phyloP scores from a whole-genome alignment of 2,888 invertebrate species.

The Acanthococcus lagerstroemiae region DNA sequence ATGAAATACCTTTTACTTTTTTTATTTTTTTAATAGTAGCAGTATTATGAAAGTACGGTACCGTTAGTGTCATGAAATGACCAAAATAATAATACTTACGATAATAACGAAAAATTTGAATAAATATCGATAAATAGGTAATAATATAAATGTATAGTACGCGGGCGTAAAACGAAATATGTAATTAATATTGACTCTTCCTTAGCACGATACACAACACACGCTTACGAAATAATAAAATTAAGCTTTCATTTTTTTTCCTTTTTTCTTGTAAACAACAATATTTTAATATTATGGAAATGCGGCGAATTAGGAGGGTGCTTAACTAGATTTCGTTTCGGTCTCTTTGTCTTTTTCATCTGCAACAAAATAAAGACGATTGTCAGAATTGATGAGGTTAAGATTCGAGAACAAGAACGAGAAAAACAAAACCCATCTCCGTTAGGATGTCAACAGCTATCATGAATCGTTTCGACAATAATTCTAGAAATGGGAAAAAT shows the following conservation, averaged over 20 bases:
- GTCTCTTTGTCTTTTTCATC: constrained; percentile 21
- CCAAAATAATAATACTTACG: no score
- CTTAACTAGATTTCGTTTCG: constrained; percentile 17
- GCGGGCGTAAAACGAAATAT: not conserved
- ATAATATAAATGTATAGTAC: no score
- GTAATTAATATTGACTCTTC: not conserved
- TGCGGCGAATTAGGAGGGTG: not conserved
- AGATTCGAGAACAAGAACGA: not conserved
- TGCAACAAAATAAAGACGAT: not conserved
- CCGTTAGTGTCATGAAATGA: no score
- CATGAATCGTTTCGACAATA: no score
- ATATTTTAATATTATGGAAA: not conserved
- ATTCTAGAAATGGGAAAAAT: no score
- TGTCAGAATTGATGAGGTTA: not conserved
- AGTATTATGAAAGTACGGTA: no score
- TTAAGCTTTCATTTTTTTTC: constrained; percentile 22
- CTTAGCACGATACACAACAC: constrained; percentile 11
- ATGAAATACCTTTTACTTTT: no score
- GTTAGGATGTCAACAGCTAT: no score
- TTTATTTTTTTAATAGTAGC: no score
- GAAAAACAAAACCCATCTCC: no score
- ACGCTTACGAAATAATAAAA: constrained; percentile 21
- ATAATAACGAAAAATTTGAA: no score
- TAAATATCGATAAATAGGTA: no score
- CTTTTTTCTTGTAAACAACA: constrained; percentile 1